Conservation (phyloP, 2,888 invertebrate species). For the Lasius fuliginosus region DNA sequence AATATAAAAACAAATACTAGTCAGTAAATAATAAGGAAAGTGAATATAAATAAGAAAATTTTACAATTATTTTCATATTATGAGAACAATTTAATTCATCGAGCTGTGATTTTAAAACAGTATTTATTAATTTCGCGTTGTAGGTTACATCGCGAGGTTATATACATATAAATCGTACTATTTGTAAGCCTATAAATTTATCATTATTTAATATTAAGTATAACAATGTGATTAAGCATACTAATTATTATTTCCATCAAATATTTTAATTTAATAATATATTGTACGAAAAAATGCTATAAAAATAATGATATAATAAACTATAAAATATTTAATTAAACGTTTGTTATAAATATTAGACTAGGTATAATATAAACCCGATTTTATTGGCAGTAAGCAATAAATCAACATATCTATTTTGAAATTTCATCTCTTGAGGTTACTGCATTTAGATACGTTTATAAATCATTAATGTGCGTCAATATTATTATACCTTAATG, state of each 20-base stretch:
- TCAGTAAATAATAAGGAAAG: constrained; percentile 9
- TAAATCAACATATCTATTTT: neutral
- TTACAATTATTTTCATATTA: constrained; percentile 16
- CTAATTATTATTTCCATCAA: neutral
- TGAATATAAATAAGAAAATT: constrained; percentile 12
- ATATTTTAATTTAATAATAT: neutral
- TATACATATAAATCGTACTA: neutral
- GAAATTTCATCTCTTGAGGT: neutral
- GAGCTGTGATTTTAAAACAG: neutral
- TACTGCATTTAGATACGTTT: neutral
- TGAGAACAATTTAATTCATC: constrained; percentile 28
- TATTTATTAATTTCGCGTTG: neutral
- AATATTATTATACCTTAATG: neutral
- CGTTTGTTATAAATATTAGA: neutral
- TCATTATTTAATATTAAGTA: neutral
- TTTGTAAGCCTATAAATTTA: neutral
- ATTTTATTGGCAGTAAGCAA: neutral
- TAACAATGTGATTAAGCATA: neutral
- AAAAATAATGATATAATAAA: neutral
- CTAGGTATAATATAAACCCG: neutral
- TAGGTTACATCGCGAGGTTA: neutral
- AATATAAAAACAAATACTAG: constrained; percentile 11
- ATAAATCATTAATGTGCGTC: neutral
- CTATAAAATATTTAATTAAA: constrained; percentile 4
- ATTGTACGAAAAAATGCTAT: neutral